Evolutionary conservation across 2,113 vertebrate species (phyloP).

Genomic region (Oxyura jamaicensis): DNA sequence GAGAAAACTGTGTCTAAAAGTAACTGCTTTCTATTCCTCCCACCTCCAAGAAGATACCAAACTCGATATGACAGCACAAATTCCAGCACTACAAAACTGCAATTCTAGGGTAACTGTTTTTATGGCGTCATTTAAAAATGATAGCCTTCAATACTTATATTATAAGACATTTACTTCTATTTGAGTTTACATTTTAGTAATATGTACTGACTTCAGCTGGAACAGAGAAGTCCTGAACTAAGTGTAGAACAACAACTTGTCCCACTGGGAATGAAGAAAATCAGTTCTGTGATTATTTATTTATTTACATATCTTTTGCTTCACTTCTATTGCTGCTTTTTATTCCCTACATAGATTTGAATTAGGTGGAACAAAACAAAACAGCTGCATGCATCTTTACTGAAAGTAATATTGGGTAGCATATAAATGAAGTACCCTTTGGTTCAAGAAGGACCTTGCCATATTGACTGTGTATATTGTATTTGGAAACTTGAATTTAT

Average conservation of each 20-base stretch:
- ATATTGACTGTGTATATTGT: not conserved
- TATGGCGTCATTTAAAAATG: not conserved
- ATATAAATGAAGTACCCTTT: not conserved
- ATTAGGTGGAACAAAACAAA: not conserved
- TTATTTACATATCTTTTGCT: not conserved
- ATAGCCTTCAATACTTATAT: not conserved
- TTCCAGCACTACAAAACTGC: not conserved
- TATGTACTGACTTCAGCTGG: not conserved
- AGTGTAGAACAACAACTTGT: not conserved
- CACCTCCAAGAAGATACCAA: not conserved
- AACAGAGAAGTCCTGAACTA: not conserved
- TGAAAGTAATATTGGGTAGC: not conserved
- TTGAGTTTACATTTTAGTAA: not conserved
- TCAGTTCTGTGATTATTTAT: not conserved
- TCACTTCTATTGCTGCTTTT: not conserved
- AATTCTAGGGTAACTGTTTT: not conserved
- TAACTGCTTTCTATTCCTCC: not conserved
- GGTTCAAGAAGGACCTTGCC: not conserved
- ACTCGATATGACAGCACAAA: not conserved
- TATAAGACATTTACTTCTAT: not conserved
- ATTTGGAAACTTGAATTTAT: not conserved
- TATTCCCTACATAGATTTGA: not conserved
- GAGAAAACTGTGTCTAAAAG: not conserved
- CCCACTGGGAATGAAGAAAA: not conserved
- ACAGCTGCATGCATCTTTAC: not conserved